These are phyloP conservation scores for Drosophila neutralis DNA, from an alignment of 2,888 invertebrate genomes.

Conservation along the genomic window DNA sequence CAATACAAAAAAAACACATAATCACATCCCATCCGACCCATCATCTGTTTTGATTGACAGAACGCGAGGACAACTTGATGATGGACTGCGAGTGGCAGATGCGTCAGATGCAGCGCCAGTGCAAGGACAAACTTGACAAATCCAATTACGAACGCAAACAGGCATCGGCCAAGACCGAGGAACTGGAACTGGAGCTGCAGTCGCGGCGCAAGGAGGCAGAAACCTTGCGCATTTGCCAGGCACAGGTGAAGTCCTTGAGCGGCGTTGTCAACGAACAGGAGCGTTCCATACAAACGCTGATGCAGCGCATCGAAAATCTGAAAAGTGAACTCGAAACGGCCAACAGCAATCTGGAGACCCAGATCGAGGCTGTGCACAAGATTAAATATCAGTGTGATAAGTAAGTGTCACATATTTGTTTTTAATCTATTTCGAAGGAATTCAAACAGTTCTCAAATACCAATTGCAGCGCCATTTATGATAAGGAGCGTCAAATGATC, in stretches of 20 bases:
- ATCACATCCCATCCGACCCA: neutral
- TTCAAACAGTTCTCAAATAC: neutral
- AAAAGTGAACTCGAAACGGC: constrained; percentile 86
- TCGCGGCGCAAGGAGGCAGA: constrained; percentile 83
- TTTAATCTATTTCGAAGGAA: neutral
- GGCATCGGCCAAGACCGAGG: constrained; percentile 84
- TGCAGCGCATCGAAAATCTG: constrained; percentile 86
- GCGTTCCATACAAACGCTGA: constrained; percentile 85
- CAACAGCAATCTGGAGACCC: constrained; percentile 86
- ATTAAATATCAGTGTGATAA: constrained; percentile 85
- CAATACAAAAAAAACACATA: constrained; percentile 2
- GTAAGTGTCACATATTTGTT: constrained; percentile 54
- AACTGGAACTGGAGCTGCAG: constrained; percentile 74
- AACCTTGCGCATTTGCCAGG: constrained; percentile 86
- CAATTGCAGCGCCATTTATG: constrained; percentile 81
- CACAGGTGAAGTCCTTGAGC: constrained; percentile 86
- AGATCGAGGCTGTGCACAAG: constrained; percentile 85
- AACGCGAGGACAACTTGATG: constrained; percentile 90
- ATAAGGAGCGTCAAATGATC: constrained; percentile 85
- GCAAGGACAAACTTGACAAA: constrained; percentile 88
- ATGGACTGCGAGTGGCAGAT: constrained; percentile 94
- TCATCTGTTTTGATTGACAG: constrained; percentile 54
- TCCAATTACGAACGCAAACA: constrained; percentile 87
- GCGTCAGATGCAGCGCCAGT: constrained; percentile 90
- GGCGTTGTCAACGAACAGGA: constrained; percentile 87